Base-by-base conservation (phyloP, 2,888 invertebrate species). In the Apoda limacodes region DNA sequence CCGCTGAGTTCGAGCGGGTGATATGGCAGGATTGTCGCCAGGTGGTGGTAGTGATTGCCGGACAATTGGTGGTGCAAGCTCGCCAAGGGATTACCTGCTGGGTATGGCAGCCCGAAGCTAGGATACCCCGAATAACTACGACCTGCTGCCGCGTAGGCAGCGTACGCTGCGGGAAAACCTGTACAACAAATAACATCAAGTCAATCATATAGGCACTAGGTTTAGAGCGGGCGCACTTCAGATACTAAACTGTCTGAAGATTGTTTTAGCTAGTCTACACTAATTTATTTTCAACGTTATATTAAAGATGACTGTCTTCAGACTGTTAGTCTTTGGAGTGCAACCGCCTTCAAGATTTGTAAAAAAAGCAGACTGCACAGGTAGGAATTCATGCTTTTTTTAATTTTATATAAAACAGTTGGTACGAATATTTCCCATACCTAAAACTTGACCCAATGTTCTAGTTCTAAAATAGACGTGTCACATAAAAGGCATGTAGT, bases 101-200 rank as follows among this genome's bases (percentile, higher is more conserved):
- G 95, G 85, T 95, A 95, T 78, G 95, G 95, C 84, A 95, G 92
- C 88, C 95, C 94, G 87, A 95, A 95, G 88, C 94, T 93, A 85
- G 95, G 93, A 88, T 95, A 95, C 85, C 94, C 93, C 85, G 94
- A 93, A 85, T 94, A 95, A 80, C 95, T 93, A 83, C 95, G 92
- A 82, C 94, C 93, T 76, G 95, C 17, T n/a, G n/a, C 93, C 85
- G 95, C 94, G 83, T 94, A 95, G 70, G 95, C 94, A 83, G 95
- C 94, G 83, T 94, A 94, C 65, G 94, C 94, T 78, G 94, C 93
- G 84, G 94, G 93, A 82, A 95, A 94, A 86, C 94, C 94, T 94
- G 87, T 44, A 47, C 54, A 76, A 74, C 66, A 71, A 75, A 76
- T 48, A 62, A 62, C 44, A 43, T 61, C 48, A 62, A 17, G 17